Base-by-base conservation (phyloP, 2,797 vertebrate genomes). In the Hydrocynus forskahlii region DNA sequence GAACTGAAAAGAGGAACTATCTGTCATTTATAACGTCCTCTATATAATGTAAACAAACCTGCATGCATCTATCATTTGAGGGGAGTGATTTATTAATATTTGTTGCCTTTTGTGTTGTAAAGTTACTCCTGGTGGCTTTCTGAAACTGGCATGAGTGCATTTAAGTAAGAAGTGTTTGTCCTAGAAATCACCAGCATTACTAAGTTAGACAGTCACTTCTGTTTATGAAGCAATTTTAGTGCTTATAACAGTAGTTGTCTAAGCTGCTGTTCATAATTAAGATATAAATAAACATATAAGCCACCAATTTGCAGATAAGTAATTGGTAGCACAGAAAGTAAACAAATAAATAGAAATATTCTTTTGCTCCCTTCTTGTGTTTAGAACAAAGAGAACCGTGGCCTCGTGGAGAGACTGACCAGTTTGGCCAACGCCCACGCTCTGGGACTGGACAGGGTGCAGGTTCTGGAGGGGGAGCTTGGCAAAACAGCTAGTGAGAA, bases 351-450 rank as follows among this genome's bases (percentile, higher is more conserved):
- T 29, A 3, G 1, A 29, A 29, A 29, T 29, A 29, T 29, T 64
- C 55, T 69, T 12, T 16, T 9, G 23, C 16, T 35, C 16, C 54
- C 35, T 40, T 59, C 25, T 57, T 77, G 62, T 52, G 64, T 81
- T 54, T 84, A 99, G 98, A 96, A 88, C 88, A 98, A 94, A 91
- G 97, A 99, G 87, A 99, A 97, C 87, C 91, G 94, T 0, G 95
- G 95, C 1, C 87, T 99, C 81, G 83, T 97, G 93, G 98, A 99
- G 85, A 95, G 93, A 89, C 86, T 99, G 89, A 95, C 97, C 3
- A 92, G 8, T 75, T 86, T 98, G 83, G 95, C 96, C 25, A 92
- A 90, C 35, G 82, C 91, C n/a, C 96, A 94, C 19, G 89, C 94
- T 19, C 90, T 93, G 14, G 95, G 94, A 0, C 0, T 89, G 50